These are phyloP conservation scores for Cydia amplana DNA, from an alignment of 1,140 invertebrate species.

Conservation along the genomic window DNA sequence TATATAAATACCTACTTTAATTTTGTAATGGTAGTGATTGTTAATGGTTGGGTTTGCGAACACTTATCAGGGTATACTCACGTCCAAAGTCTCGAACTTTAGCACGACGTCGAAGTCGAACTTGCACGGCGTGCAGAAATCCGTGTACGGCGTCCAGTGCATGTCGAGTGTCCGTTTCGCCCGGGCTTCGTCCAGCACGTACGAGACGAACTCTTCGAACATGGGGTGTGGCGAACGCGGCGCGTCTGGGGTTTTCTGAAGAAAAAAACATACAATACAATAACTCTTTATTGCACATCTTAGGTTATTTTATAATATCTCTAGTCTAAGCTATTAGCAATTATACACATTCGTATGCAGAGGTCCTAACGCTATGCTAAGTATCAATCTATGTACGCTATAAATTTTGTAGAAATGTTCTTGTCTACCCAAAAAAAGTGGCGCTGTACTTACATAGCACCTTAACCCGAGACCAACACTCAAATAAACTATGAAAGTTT, in stretches of 20 bases:
- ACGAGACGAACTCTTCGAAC: constrained; percentile 88
- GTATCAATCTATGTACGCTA: too few relatives aligned
- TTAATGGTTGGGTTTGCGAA: too few relatives aligned
- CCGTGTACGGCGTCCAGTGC: constrained; percentile 93
- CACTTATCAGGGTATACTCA: constrained; percentile 47
- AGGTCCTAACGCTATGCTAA: too few relatives aligned
- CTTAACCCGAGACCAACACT: background rate
- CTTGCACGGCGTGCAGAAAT: constrained; percentile 94
- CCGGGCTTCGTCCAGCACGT: constrained; percentile 84
- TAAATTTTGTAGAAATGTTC: too few relatives aligned
- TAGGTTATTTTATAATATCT: too few relatives aligned
- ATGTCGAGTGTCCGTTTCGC: constrained; percentile 88
- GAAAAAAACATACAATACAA: too few relatives aligned
- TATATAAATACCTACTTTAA: too few relatives aligned
- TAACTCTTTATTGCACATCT: too few relatives aligned
- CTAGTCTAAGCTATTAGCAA: too few relatives aligned
- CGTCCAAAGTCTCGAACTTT: constrained; percentile 91
- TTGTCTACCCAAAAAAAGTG: background rate
- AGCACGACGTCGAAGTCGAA: constrained; percentile 92
- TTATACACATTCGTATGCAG: too few relatives aligned
- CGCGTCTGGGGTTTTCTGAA: constrained; percentile 38
- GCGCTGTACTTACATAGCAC: background rate
- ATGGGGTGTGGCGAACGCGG: constrained; percentile 82
- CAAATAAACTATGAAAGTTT: background rate
- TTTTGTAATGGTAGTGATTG: too few relatives aligned